These are phyloP conservation scores for Scophthalmus maximus DNA, from an alignment of 2,113 vertebrate species.

Conservation along the genomic window DNA sequence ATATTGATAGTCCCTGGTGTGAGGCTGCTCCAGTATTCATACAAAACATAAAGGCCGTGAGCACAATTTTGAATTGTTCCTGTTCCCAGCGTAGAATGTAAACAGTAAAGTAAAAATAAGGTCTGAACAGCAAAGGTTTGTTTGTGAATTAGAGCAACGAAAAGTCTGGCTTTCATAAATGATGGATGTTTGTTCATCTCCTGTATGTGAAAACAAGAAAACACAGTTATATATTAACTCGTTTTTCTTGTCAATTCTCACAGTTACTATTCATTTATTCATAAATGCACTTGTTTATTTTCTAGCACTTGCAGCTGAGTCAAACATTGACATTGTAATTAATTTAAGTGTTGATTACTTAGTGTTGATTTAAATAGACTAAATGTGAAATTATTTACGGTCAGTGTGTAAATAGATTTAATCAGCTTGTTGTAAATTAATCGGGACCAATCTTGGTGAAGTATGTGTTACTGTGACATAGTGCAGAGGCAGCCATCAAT, in stretches of 20 bases:
- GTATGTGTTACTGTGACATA: slow-evolving; percentile 28
- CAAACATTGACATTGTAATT: slow-evolving; percentile 13
- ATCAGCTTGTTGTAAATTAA: slow-evolving; percentile 49
- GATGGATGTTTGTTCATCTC: slow-evolving; percentile 31
- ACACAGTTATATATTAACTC: slow-evolving; percentile 12
- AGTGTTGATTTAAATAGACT: slow-evolving; percentile 17
- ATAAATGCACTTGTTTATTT: not conserved
- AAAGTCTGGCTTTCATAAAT: slow-evolving; percentile 34
- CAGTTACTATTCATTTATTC: not conserved
- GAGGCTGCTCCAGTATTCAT: slow-evolving; percentile 24
- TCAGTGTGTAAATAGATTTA: slow-evolving; percentile 26
- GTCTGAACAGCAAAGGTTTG: slow-evolving; percentile 14
- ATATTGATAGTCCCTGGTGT: not conserved
- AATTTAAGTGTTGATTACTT: slow-evolving; percentile 26
- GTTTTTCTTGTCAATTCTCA: slow-evolving; percentile 9
- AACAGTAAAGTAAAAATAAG: slow-evolving; percentile 32
- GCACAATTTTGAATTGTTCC: slow-evolving; percentile 22
- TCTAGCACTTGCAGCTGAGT: not conserved
- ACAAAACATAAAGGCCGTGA: slow-evolving; percentile 33
- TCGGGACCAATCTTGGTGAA: slow-evolving; percentile 30
- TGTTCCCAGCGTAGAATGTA: slow-evolving; percentile 39
- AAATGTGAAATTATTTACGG: slow-evolving; percentile 37
- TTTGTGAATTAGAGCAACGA: slow-evolving; percentile 20
- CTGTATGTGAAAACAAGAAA: slow-evolving; percentile 13
- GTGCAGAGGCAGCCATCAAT: slow-evolving; percentile 56